Percentiles rank a stretch among this genome's conserved stretches.
Conservation (phyloP, 2,888 invertebrate species). For the Cheilosia variabilis region DNA sequence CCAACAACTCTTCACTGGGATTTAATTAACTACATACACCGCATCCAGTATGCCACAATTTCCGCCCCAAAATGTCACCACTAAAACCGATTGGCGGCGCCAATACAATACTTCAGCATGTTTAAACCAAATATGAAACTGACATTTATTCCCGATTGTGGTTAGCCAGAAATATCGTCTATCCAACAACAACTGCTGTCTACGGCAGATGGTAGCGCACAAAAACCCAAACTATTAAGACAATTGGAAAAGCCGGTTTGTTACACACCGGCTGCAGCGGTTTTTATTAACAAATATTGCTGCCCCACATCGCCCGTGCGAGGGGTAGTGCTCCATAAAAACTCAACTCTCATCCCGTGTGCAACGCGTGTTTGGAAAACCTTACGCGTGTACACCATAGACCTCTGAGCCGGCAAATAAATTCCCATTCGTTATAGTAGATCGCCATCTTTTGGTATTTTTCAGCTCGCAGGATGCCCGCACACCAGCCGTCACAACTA, state of each 20-base stretch:
- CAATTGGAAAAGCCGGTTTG: conserved; percentile 45
- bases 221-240: conserved; percentile 49
- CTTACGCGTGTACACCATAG: conserved; percentile 39
- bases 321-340: conserved; percentile 33
- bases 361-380: conserved; percentile 49
- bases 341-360: conserved; percentile 13
- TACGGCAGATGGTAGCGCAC: conserved; percentile 62
- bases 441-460: conserved; percentile 29
- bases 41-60: conserved; percentile 10
- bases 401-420: conserved; percentile 42
- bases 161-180: conserved; percentile 34
- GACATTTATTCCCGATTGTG: conserved; percentile 48
- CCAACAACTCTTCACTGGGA: not conserved
- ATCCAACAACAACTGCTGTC: conserved; percentile 34
- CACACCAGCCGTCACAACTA: conserved; percentile 9
- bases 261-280: conserved; percentile 24
- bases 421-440: conserved; percentile 48
- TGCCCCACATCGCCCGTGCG: not conserved
- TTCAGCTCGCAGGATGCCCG: not conserved
- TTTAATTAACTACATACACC: conserved; percentile 17
- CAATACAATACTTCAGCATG: not conserved
- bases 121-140: conserved; percentile 50
- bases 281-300: conserved; percentile 58
- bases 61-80: conserved; percentile 51
- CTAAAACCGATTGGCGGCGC: conserved; percentile 45